Base-by-base conservation (phyloP, 2,797 vertebrate genomes). In the Labroides dimidiatus region DNA sequence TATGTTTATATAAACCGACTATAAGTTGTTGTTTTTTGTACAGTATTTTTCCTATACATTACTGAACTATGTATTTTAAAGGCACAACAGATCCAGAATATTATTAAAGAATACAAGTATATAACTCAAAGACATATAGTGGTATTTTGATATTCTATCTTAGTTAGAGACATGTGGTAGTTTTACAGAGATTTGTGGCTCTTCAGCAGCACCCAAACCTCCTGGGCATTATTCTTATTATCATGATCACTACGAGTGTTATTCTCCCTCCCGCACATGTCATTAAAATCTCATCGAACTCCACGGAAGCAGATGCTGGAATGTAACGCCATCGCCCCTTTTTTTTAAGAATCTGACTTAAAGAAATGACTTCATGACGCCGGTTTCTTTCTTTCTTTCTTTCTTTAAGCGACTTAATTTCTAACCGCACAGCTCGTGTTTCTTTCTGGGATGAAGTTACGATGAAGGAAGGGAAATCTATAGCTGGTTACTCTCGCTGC, bases 31-130 rank as follows among this genome's bases (percentile, higher is more conserved):
- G 70, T 83, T 96, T 27, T 97, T 93, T 97, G 95, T 98, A 97
- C 94, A 97, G 95, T 96, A 96, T 96, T 97, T 97, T 97, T 97
- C 94, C 95, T 95, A 95, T 67, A 90, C 93, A 94, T 95, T 93
- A 94, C 92, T 94, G 94, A 95, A 94, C 50, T 91, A 80, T 95
- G 95, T 97, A 96, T 96, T 97, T 96, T 95, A 95, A 94, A 96
- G 93, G 88, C 91, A 92, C 82, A 90, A 84, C 79, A 89, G 82
- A 91, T 92, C 69, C 88, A 90, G 81, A 92, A 86, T 93, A 94
- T 94, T 94, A 84, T 90, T 83, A 89, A 87, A 91, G 78, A 87
- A 78, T 19, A 81, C 69, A 84, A 78, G 49, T 87, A 72, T 88
- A 83, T 86, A 87, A 83, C 58, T 84, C 61, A 77, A 80, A 76